Evolutionary conservation across 2,113 vertebrate species (phyloP).

Genomic region (Nothobranchius furzeri): DNA sequence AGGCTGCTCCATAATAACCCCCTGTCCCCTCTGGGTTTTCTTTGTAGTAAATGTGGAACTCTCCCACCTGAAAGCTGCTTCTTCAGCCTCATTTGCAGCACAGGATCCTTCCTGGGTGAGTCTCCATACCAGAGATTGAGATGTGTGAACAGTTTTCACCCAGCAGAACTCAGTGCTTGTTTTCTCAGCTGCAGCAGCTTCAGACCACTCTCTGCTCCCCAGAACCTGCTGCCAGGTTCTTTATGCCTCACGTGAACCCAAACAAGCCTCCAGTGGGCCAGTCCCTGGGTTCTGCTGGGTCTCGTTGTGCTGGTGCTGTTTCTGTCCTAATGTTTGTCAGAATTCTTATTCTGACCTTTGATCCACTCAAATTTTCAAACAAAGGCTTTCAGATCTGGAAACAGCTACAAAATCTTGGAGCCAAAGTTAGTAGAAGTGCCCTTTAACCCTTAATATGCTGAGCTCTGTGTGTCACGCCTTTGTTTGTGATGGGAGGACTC

Average conservation of each 20-base stretch:
- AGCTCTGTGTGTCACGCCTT: neutral
- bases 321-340: conserved; percentile 3
- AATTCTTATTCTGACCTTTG: neutral
- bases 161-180: conserved; percentile 29
- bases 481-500: neutral
- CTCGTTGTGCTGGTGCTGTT: neutral
- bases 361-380: neutral
- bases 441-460: neutral
- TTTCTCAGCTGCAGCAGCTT: conserved; percentile 57
- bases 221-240: conserved; percentile 8
- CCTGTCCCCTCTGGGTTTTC: conserved; percentile 22
- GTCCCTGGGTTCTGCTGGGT: neutral
- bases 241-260: conserved; percentile 19
- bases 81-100: conserved; percentile 91
- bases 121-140: conserved; percentile 11
- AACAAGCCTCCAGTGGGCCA: conserved; percentile 13
- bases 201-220: conserved; percentile 37
- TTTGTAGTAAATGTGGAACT: conserved; percentile 86
- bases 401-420: neutral
- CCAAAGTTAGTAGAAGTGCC: neutral
- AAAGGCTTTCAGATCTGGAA: neutral
- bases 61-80: conserved; percentile 90
- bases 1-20: conserved; percentile 2
- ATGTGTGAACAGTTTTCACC: neutral
- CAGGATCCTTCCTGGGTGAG: conserved; percentile 89